These are phyloP conservation scores for Zaprionus nigranus DNA, from an alignment of 1,140 invertebrate genomes.

Conservation along the genomic window DNA sequence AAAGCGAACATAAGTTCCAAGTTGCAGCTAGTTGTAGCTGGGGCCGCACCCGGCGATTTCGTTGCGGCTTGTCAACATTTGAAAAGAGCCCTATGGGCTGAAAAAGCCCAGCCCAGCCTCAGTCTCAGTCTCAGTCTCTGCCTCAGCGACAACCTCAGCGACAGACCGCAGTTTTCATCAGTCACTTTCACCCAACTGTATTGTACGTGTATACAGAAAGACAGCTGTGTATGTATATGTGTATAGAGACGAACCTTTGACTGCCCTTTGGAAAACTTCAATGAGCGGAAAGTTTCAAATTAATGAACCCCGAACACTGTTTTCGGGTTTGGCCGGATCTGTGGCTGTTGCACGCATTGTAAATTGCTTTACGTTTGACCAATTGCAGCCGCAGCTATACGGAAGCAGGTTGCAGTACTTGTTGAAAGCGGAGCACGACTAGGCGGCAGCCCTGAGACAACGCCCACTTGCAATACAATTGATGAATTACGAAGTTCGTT, in stretches of 20 bases:
- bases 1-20: conserved; percentile 65
- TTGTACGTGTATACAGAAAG: conserved; percentile 45
- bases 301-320: conserved; percentile 57
- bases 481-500: conserved; percentile 60
- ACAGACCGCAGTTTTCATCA: conserved; percentile 56
- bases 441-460: not conserved
- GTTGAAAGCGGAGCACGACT: not conserved
- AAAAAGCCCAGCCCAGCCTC: not conserved
- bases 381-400: conserved; percentile 42
- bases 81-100: conserved; percentile 47
- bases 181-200: conserved; percentile 76
- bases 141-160: conserved; percentile 6
- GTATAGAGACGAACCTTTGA: conserved; percentile 20
- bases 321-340: conserved; percentile 1
- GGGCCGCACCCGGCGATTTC: conserved; percentile 63
- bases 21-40: conserved; percentile 63
- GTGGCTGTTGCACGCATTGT: conserved; percentile 22
- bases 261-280: conserved; percentile 73
- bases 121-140: conserved; percentile 16
- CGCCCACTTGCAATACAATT: not conserved
- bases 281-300: conserved; percentile 61
- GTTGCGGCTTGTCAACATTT: conserved; percentile 61
- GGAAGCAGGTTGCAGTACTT: conserved; percentile 55
- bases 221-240: conserved; percentile 20
- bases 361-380: conserved; percentile 57